Conservation (phyloP, 2,888 invertebrate species). For the Pachydiplax longipennis region DNA sequence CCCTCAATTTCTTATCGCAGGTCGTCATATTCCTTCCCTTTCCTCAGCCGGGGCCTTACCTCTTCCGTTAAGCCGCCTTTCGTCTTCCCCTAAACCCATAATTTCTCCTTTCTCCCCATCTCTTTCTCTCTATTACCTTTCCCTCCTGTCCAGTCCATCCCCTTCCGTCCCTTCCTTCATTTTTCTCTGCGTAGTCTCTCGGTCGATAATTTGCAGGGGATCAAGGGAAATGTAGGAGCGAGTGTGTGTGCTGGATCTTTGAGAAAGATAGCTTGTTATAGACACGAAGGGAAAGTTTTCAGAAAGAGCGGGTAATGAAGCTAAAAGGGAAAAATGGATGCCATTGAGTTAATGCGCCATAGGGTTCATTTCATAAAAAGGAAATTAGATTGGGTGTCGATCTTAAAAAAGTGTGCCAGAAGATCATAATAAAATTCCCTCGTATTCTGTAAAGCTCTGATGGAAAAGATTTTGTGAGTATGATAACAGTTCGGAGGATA, state of each 20-base stretch:
- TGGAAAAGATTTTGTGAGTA: no score
- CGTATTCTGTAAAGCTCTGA: no score
- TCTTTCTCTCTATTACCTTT: background rate
- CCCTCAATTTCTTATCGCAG: background rate
- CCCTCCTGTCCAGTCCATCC: background rate
- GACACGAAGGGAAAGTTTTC: background rate
- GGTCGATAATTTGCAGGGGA: slow-evolving; percentile 10
- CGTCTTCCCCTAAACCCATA: background rate
- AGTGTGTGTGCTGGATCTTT: background rate
- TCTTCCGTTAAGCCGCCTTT: background rate
- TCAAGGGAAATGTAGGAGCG: background rate
- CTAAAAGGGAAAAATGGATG: background rate
- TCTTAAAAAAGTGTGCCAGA: no score
- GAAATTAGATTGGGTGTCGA: no score
- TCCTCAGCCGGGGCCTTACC: background rate
- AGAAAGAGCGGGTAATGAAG: background rate
- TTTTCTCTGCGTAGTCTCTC: background rate
- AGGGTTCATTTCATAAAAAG: no score
- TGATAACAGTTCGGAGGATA: no score
- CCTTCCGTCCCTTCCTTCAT: background rate
- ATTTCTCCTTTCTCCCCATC: background rate
- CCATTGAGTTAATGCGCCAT: no score
- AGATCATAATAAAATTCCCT: no score
- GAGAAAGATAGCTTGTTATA: background rate
- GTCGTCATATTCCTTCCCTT: background rate